Conservation (phyloP, 1,140 invertebrate genomes). For the Caenorhabditis briggsae region DNA sequence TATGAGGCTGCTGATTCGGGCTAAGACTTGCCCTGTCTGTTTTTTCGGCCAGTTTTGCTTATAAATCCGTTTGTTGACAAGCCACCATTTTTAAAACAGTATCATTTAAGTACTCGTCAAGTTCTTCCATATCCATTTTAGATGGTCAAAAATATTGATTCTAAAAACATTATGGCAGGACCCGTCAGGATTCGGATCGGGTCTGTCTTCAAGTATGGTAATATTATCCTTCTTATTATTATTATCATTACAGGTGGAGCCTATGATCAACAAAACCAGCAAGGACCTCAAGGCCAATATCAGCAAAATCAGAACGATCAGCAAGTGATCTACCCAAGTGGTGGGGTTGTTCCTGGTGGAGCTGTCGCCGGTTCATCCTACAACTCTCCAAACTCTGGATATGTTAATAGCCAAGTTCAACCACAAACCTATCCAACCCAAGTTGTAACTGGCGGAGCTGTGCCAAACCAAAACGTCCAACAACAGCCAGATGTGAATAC, state of each 20-base stretch:
- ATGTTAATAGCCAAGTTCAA: conserved; percentile 20
- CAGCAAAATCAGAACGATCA: conserved; percentile 50
- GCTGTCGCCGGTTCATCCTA: conserved; percentile 19
- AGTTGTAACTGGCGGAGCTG: conserved; percentile 10
- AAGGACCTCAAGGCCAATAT: conserved; percentile 48
- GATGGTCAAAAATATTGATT: no score
- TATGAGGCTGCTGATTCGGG: no score
- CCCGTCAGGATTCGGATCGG: no score
- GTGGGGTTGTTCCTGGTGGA: conserved; percentile 14
- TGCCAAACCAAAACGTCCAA: conserved; percentile 16
- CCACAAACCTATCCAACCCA: conserved; percentile 24
- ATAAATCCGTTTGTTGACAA: neutral
- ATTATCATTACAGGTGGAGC: no score
- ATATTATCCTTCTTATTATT: no score
- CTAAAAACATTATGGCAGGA: no score
- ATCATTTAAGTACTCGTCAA: no score
- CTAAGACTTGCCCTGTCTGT: no score
- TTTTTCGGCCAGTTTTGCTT: no score
- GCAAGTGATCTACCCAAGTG: conserved; percentile 13
- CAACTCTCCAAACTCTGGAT: conserved; percentile 33
- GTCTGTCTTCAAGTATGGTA: no score
- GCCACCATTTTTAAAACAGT: no score
- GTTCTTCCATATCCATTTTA: no score
- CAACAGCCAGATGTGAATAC: conserved; percentile 36
- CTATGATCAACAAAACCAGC: neutral